phyloP scores from a whole-genome alignment of 2,113 vertebrate species.

The Ictalurus punctatus region DNA sequence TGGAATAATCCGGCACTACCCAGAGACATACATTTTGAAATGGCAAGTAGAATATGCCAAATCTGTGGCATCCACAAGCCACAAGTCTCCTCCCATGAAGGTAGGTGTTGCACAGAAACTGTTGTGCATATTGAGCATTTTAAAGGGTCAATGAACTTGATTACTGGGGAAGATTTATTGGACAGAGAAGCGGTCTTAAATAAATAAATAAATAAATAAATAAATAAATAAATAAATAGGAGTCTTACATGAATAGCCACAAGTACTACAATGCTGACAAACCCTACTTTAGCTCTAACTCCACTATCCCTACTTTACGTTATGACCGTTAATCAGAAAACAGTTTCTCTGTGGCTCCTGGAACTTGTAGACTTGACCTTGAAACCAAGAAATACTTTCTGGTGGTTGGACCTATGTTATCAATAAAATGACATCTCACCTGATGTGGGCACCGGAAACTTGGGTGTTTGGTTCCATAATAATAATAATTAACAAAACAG shows the following conservation, averaged over 20 bases:
- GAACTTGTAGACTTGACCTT: not conserved
- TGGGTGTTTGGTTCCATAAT: not conserved
- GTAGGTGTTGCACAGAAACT: not conserved
- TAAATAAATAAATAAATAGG: not conserved
- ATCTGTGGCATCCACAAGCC: not conserved
- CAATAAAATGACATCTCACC: not conserved
- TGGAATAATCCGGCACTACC: not conserved
- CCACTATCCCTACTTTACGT: not conserved
- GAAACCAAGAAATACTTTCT: not conserved
- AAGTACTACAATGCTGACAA: not conserved
- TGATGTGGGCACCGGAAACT: not conserved
- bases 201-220: not conserved
- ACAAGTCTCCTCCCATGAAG: not conserved
- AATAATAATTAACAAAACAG: not conserved
- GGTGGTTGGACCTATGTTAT: not conserved
- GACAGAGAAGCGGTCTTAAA: not conserved
- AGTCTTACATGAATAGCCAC: not conserved
- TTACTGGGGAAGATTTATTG: no score
- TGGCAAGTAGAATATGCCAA: not conserved
- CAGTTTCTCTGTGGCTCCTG: not conserved
- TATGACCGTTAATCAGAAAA: not conserved
- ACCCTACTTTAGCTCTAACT: not conserved
- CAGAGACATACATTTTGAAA: not conserved
- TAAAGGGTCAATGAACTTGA: not conserved
- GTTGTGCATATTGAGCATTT: not conserved